Evolutionary conservation across 2,888 invertebrate species (phyloP).

Genomic region (Meteorus colon): DNA sequence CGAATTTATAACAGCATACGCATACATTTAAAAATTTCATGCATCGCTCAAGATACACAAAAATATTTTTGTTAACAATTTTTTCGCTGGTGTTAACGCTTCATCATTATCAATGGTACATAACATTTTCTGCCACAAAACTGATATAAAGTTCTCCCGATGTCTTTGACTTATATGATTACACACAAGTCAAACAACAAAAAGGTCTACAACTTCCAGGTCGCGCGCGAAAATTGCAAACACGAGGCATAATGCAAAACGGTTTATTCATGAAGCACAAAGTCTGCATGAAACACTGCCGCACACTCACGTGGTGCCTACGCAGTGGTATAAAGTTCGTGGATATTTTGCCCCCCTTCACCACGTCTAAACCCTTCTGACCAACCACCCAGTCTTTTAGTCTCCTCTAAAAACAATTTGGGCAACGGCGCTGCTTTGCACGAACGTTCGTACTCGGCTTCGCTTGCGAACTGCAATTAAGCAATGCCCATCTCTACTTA

Average conservation of each 20-base stretch:
- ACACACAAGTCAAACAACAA: neutral
- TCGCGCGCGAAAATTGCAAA: constrained; percentile 7
- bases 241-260: constrained; percentile 1
- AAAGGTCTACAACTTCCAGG: constrained; percentile 16
- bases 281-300: constrained; percentile 33
- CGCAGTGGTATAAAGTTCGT: constrained; percentile 33
- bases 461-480: constrained; percentile 27
- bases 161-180: no score
- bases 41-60: no score
- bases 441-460: neutral
- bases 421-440: neutral
- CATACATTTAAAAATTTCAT: no score
- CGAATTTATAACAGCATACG: no score
- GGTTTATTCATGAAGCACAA: constrained; percentile 38
- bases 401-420: constrained; percentile 26
- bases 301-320: constrained; percentile 16
- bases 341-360: neutral
- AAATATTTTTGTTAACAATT: no score
- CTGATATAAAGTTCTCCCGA: no score
- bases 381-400: constrained; percentile 24
- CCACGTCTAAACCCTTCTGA: neutral
- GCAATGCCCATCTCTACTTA: constrained; percentile 8
- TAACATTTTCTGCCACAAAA: no score
- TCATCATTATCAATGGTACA: no score
- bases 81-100: no score